Base-by-base conservation (phyloP, 2,797 vertebrate species). In the Sarcophilus harrisii region DNA sequence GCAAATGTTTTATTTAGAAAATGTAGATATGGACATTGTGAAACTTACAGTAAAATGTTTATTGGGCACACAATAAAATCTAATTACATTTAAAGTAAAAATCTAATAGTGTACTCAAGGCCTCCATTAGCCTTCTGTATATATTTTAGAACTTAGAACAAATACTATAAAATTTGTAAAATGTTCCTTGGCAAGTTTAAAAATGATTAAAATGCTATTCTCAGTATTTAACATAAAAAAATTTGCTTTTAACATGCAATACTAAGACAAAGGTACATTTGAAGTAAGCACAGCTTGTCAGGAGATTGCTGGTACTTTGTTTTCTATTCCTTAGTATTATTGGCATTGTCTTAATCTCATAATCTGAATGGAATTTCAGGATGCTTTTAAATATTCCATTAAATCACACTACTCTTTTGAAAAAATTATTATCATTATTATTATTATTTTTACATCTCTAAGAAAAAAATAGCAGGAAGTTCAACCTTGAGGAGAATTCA, bases 51-150 rank as follows among this genome's bases (percentile, higher is more conserved):
- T 97, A 96, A 96, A 98, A 96, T 54, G 55, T 96, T 98, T 96
- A 97, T 95, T 96, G 95, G 93, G 95, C 93, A 96, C 96, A 95
- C 95, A 96, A 95, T 97, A 93, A 95, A 97, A 96, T 94, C 93
- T 94, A 95, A 96, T 94, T 94, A 95, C 55, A 29, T 92, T 95
- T 94, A 90, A 96, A 96, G 38, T n/a, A 96, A 96, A 96, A 97
- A 95, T 58, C 91, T 90, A 92, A 89, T 91, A 93, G 81, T 95
- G 94, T 94, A 94, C 81, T 57, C 58, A 97, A 95, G 92, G 94
- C 87, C 90, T 93, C 89, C 38, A 90, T 11, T 54, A 92, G 32
- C 45, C n/a, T 45, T 90, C 91, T 32, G 16, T 89, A 93, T 96
- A 97, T 95, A 96, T 95, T 81, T 93, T 94, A 97, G 94, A 95